Evolutionary conservation across 2,888 invertebrate species (phyloP).

Genomic region (Strigamia maritima): DNA sequence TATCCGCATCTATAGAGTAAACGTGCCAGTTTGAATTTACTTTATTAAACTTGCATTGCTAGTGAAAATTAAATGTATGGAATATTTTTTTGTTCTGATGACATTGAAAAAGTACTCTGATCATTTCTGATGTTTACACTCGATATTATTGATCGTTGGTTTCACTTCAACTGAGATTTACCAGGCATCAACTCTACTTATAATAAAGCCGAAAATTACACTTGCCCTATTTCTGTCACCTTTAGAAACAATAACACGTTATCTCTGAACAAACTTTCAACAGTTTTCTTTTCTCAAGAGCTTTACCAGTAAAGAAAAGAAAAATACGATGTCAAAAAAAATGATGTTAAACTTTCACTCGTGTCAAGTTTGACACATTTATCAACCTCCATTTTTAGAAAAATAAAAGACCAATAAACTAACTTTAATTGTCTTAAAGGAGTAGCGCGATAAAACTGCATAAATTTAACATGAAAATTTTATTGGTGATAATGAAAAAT

Average conservation of each 20-base stretch:
- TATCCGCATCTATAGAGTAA: too few relatives aligned
- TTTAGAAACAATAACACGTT: neutral
- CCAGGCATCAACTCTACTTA: neutral
- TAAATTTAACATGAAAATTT: too few relatives aligned
- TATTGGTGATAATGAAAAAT: neutral
- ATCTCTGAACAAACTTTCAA: neutral
- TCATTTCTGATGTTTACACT: neutral
- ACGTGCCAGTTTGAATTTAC: too few relatives aligned
- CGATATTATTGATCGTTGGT: neutral
- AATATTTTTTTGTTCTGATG: too few relatives aligned
- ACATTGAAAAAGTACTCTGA: neutral
- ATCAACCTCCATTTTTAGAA: neutral
- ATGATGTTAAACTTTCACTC: neutral
- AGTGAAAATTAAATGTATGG: too few relatives aligned
- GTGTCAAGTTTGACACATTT: neutral
- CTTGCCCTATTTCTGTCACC: neutral
- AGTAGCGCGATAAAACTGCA: too few relatives aligned
- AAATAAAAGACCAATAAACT: neutral
- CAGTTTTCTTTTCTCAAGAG: neutral
- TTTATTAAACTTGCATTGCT: too few relatives aligned
- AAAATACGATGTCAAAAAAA: neutral
- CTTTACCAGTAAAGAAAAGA: neutral
- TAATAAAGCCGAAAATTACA: neutral
- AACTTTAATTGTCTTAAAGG: neutral
- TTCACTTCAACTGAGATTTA: neutral